Conservation (phyloP, 2,797 vertebrate genomes). For the Morus bassanus region DNA sequence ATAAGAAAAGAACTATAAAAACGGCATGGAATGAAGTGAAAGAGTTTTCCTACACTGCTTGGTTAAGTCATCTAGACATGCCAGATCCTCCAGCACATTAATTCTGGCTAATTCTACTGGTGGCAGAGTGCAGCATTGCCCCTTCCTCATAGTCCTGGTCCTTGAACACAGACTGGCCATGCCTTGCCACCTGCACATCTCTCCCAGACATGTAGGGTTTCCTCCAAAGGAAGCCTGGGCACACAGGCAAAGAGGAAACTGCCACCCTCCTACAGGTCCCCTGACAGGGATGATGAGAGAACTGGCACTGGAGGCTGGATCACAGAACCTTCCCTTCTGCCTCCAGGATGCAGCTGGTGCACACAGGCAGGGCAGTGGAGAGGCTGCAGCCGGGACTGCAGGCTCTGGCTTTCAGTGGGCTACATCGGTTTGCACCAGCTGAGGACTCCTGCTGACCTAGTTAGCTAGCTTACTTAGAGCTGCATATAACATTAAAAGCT, state of each 20-base stretch:
- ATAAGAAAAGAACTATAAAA: neutral
- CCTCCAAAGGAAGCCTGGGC: neutral
- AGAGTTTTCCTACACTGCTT: neutral
- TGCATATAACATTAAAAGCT: neutral
- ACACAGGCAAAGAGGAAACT: neutral
- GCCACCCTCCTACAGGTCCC: neutral
- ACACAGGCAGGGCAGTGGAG: accelerated
- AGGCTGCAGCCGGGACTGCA: accelerated
- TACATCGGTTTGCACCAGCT: neutral
- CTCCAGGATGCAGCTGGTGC: no score
- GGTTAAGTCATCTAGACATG: neutral
- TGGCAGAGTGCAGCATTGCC: no score
- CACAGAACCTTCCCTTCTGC: neutral
- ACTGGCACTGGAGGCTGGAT: accelerated
- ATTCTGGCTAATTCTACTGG: neutral
- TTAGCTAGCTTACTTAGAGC: neutral
- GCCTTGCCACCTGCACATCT: neutral
- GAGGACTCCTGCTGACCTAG: neutral
- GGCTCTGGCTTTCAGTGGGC: neutral
- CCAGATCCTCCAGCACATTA: neutral
- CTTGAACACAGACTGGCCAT: neutral
- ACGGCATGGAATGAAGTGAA: neutral
- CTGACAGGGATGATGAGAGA: neutral
- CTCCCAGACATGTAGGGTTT: neutral
- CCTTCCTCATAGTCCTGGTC: neutral